Conservation (phyloP, 1,140 invertebrate genomes). For the Drosophila subpulchrella region DNA sequence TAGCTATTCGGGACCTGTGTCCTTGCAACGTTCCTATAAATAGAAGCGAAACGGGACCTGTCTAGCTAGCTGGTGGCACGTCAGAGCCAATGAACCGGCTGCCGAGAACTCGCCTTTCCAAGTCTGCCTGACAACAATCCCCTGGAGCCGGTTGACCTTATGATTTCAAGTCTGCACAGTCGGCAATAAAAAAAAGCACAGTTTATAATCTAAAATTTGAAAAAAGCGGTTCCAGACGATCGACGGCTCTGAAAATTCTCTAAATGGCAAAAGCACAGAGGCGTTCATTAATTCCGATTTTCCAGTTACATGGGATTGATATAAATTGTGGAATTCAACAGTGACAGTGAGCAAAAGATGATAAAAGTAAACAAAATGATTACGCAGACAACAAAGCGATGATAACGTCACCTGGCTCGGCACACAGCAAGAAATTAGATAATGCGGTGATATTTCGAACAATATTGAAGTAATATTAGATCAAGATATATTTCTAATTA, state of each 20-base stretch:
- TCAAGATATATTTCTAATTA: not conserved
- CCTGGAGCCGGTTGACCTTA: slow-evolving; percentile 62
- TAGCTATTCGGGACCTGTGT: slow-evolving; percentile 15
- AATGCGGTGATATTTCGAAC: not conserved
- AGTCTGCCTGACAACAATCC: slow-evolving; percentile 32
- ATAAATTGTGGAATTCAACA: slow-evolving; percentile 46
- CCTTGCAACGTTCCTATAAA: slow-evolving; percentile 35
- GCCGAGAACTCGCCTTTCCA: slow-evolving; percentile 3
- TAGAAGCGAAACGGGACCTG: slow-evolving; percentile 23
- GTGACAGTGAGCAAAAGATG: slow-evolving; percentile 33
- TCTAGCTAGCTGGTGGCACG: slow-evolving; percentile 8
- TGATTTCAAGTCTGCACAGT: slow-evolving; percentile 42
- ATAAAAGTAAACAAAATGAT: slow-evolving; percentile 78
- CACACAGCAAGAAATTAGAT: slow-evolving; percentile 23
- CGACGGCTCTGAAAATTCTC: not conserved
- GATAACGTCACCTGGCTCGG: slow-evolving; percentile 23
- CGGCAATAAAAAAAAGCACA: slow-evolving; percentile 4
- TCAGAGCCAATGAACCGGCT: slow-evolving; percentile 32
- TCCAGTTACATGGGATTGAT: slow-evolving; percentile 44
- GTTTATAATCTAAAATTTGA: slow-evolving; percentile 16
- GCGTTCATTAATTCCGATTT: slow-evolving; percentile 14
- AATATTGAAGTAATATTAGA: not conserved
- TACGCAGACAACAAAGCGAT: slow-evolving; percentile 69
- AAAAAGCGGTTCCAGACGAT: slow-evolving; percentile 33
- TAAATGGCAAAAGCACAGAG: not conserved